Conservation (phyloP, 2,888 invertebrate species). For the Ichneumoninae sp. region DNA sequence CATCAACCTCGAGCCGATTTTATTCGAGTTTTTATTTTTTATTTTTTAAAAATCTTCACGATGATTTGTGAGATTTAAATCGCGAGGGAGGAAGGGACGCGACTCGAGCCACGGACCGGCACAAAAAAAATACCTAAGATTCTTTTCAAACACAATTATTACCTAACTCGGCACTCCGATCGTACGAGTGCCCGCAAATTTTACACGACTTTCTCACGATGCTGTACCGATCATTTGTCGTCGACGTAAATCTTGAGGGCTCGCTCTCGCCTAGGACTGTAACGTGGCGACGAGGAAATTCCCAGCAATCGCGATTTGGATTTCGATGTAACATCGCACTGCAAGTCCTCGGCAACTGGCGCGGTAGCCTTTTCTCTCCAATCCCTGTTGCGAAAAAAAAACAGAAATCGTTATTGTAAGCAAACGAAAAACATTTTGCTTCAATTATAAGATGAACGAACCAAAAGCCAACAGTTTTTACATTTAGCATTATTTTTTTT, state of each 20-base stretch:
- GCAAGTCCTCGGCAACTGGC: conserved; percentile 87
- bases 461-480: not conserved
- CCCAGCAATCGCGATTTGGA: conserved; percentile 83
- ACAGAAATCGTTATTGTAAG: conserved; percentile 16
- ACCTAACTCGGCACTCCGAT: conserved; percentile 30
- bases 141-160: conserved; percentile 59
- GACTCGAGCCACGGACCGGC: conserved; percentile 47
- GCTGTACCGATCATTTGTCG: conserved; percentile 79
- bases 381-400: conserved; percentile 82
- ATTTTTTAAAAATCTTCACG: conserved; percentile 14
- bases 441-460: not conserved
- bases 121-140: conserved; percentile 67
- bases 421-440: not conserved
- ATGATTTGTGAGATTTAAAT: conserved; percentile 38
- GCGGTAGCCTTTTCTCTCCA: conserved; percentile 86
- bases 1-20: conserved; percentile 1
- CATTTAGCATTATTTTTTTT: not conserved
- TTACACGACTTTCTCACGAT: conserved; percentile 37
- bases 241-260: conserved; percentile 91
- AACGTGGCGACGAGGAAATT: conserved; percentile 77
- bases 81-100: conserved; percentile 28
- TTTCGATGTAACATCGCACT: conserved; percentile 87
- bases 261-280: conserved; percentile 89
- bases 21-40: not conserved
- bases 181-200: not conserved